phyloP scores from a whole-genome alignment of 1,140 invertebrate species.

The Steinernema khuongi region DNA sequence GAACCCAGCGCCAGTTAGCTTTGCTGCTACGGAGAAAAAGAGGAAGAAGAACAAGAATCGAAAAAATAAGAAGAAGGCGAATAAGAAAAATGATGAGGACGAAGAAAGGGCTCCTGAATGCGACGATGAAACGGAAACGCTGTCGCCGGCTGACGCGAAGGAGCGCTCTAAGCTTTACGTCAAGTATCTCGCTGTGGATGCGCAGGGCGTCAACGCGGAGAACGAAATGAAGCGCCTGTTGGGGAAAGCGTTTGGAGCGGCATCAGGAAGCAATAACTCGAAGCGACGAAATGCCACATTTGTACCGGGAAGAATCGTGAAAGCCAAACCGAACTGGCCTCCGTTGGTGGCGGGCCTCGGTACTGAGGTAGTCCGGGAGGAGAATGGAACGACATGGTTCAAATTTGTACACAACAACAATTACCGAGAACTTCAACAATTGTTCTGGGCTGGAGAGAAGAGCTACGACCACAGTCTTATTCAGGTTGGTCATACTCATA shows the following conservation, averaged over 20 bases:
- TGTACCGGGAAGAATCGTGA: constrained; percentile 27
- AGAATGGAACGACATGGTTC: neutral
- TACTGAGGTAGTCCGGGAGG: neutral
- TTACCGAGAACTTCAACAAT: neutral
- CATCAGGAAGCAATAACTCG: neutral
- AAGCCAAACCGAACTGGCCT: constrained; percentile 24
- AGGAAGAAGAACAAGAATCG: constrained; percentile 25
- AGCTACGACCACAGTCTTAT: neutral
- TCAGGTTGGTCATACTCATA: neutral
- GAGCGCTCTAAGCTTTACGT: neutral
- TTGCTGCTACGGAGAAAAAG: constrained; percentile 2
- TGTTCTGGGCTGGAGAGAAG: neutral
- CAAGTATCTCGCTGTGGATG: constrained; percentile 18
- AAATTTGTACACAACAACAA: neutral
- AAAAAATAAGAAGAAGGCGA: constrained; percentile 20
- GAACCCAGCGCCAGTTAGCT: neutral
- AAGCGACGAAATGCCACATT: neutral
- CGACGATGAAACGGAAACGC: neutral
- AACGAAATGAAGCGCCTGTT: constrained; percentile 25
- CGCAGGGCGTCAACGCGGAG: constrained; percentile 13
- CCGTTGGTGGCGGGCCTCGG: constrained; percentile 1
- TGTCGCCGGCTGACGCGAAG: neutral
- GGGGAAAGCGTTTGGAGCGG: constrained; percentile 27
- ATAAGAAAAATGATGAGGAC: constrained; percentile 17
- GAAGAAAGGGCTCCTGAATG: neutral